A percentile compares a stretch with the other conserved stretches of the same genome.
These are phyloP conservation scores for Cuniculus paca DNA, from an alignment of 2,797 vertebrate genomes.

Conservation along the genomic window DNA sequence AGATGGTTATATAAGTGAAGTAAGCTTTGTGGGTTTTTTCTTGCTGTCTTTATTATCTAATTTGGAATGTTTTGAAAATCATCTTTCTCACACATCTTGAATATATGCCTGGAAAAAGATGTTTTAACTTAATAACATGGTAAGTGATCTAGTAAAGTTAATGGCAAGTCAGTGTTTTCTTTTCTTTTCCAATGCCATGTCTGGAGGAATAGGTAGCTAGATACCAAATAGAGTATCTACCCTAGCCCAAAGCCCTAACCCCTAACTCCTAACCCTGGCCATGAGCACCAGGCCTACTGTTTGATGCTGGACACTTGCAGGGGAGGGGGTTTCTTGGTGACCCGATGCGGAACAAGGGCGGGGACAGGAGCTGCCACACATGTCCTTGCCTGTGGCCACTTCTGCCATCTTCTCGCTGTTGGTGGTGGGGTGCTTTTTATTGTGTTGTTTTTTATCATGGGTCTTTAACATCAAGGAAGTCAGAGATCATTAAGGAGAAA, in stretches of 20 bases:
- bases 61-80: conserved; percentile 46
- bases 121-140: conserved; percentile 49
- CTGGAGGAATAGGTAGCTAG: background rate
- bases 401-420: conserved; percentile 84
- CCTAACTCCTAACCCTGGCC: conserved; percentile 91
- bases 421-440: background rate
- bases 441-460: conserved; percentile 8
- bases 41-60: background rate
- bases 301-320: conserved; percentile 96
- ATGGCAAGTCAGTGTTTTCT: background rate
- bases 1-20: background rate
- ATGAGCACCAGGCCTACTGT: conserved; percentile 97
- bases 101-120: conserved; percentile 40
- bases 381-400: conserved; percentile 72
- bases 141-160: conserved; percentile 30
- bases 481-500: background rate
- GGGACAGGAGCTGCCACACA: conserved; percentile 89
- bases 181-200: background rate
- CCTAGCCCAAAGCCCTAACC: too few species aligned
- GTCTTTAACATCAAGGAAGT: conserved; percentile 36
- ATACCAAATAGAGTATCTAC: background rate
- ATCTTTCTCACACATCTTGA: conserved; percentile 27
- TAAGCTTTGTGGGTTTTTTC: background rate
- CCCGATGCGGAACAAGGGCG: conserved; percentile 94
- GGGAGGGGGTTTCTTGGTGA: conserved; percentile 95